Evolutionary conservation across 1,140 invertebrate species (phyloP).

Genomic region (Lutraria rhynchaena): DNA sequence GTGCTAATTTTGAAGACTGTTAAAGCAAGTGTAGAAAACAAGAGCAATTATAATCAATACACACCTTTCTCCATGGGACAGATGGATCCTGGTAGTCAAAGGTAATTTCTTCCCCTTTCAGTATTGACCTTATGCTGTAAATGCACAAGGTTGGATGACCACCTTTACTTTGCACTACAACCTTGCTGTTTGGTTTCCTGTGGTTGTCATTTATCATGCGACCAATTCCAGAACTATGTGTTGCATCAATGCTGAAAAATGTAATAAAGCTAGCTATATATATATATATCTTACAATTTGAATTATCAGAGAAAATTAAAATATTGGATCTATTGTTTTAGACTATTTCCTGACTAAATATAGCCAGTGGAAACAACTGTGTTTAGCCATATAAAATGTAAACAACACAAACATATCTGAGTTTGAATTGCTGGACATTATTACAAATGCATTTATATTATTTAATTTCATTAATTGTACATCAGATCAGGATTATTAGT

Average conservation of each 20-base stretch:
- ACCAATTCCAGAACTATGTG: conserved; percentile 35
- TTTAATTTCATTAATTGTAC: no score
- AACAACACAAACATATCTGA: neutral
- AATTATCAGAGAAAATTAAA: neutral
- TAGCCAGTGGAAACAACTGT: neutral
- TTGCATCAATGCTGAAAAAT: conserved; percentile 42
- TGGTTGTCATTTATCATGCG: conserved; percentile 41
- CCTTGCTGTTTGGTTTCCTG: conserved; percentile 34
- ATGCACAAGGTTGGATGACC: conserved; percentile 21
- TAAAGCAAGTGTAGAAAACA: no score
- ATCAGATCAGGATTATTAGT: conserved; percentile 4
- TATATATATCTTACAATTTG: conserved; percentile 13
- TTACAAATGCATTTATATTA: neutral
- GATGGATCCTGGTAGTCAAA: conserved; percentile 36
- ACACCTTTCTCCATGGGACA: conserved; percentile 32
- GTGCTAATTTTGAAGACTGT: no score
- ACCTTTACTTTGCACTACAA: conserved; percentile 32
- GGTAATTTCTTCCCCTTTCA: conserved; percentile 28
- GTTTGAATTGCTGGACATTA: neutral
- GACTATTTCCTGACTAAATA: conserved; percentile 3
- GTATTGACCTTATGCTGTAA: conserved; percentile 37
- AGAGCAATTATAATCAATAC: no score
- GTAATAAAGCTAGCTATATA: conserved; percentile 8
- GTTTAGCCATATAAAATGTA: neutral
- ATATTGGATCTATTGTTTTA: conserved; percentile 9